phyloP scores from a whole-genome alignment of 2,888 invertebrate species.

The Agrilus mali region DNA sequence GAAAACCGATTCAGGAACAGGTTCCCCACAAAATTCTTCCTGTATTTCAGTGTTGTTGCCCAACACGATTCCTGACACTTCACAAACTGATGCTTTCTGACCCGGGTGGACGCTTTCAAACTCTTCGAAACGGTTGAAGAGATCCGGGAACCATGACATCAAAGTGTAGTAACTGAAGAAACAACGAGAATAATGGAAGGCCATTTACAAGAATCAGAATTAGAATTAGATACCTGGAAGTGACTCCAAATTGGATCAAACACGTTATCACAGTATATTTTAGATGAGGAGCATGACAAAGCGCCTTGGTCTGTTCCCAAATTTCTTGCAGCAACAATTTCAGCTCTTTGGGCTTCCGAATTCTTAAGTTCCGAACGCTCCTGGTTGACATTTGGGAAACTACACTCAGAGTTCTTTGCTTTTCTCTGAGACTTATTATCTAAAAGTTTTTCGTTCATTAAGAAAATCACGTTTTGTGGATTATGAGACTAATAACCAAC shows the following conservation, averaged over 20 bases:
- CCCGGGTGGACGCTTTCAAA: slow-evolving; percentile 55
- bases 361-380: slow-evolving; percentile 53
- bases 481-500: slow-evolving; percentile 35
- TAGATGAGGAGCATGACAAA: slow-evolving; percentile 62
- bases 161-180: slow-evolving; percentile 71
- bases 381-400: slow-evolving; percentile 50
- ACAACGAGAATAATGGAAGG: not conserved
- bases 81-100: slow-evolving; percentile 60
- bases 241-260: slow-evolving; percentile 71
- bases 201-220: not conserved
- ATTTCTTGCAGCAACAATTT: slow-evolving; percentile 56
- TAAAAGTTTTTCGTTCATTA: slow-evolving; percentile 30
- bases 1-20: slow-evolving; percentile 55
- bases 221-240: slow-evolving; percentile 62
- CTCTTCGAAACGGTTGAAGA: slow-evolving; percentile 72
- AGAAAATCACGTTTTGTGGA: not conserved
- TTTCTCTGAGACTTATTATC: slow-evolving; percentile 60
- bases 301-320: slow-evolving; percentile 60
- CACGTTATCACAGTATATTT: slow-evolving; percentile 66
- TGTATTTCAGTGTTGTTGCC: slow-evolving; percentile 28
- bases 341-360: slow-evolving; percentile 60
- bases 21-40: slow-evolving; percentile 48
- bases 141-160: slow-evolving; percentile 86
- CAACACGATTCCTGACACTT: slow-evolving; percentile 55
- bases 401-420: slow-evolving; percentile 49